Conservation (phyloP, 2,113 vertebrate genomes). For the Naja naja region DNA sequence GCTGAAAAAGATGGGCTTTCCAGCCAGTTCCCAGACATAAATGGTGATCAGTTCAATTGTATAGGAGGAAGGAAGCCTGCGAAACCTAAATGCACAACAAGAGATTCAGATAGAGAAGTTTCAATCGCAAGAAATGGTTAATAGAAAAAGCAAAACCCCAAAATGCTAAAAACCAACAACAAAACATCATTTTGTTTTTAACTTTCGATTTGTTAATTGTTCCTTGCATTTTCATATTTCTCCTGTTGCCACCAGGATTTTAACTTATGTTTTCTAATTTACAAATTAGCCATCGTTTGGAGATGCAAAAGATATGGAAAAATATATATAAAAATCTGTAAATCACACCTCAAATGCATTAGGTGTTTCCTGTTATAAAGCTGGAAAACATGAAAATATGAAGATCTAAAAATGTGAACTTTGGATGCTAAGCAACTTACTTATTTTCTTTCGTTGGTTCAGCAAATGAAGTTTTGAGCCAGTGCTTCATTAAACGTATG, state of each 20-base stretch:
- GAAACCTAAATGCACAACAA: constrained; percentile 33
- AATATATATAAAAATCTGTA: background rate
- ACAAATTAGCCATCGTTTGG: background rate
- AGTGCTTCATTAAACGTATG: constrained; percentile 40
- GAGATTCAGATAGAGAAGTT: background rate
- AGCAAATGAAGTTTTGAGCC: constrained; percentile 48
- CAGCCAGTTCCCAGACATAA: constrained; percentile 36
- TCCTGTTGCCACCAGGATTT: background rate
- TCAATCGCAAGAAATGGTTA: constrained; percentile 21
- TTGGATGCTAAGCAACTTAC: constrained; percentile 11
- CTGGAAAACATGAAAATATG: background rate
- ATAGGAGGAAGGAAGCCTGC: constrained; percentile 47
- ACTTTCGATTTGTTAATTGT: background rate
- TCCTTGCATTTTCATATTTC: background rate
- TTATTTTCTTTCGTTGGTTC: constrained; percentile 33
- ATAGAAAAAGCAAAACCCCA: constrained; percentile 32
- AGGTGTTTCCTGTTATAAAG: background rate
- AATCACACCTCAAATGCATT: background rate
- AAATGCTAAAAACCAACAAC: constrained; percentile 1
- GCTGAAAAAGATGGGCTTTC: constrained; percentile 42
- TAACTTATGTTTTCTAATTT: background rate
- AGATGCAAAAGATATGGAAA: background rate
- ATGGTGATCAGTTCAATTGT: constrained; percentile 36
- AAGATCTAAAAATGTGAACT: background rate
- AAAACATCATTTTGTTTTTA: constrained; percentile 6